These are phyloP conservation scores for Toxotes chatareus DNA, from an alignment of 2,113 vertebrate species.

Conservation along the genomic window DNA sequence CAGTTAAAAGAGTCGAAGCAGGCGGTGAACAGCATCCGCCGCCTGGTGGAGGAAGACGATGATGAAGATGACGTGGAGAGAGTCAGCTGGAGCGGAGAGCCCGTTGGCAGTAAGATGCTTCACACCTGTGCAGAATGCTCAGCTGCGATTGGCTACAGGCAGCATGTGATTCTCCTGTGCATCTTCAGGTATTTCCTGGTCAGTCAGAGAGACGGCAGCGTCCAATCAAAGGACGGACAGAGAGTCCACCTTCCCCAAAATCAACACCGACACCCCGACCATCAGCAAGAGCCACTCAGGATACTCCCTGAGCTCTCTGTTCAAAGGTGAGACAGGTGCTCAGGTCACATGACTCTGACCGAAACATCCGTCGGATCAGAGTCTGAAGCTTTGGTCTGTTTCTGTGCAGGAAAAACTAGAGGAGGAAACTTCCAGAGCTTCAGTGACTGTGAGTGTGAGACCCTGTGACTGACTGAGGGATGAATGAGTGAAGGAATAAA, in stretches of 20 bases:
- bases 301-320: slow-evolving; percentile 92
- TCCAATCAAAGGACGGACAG: slow-evolving; percentile 84
- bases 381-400: slow-evolving; percentile 24
- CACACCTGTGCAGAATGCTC: not conserved
- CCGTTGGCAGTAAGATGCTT: slow-evolving; percentile 91
- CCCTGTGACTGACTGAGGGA: not conserved
- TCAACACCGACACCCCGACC: slow-evolving; percentile 71
- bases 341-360: not conserved
- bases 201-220: slow-evolving; percentile 92
- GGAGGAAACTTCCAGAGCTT: slow-evolving; percentile 87
- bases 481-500: not conserved
- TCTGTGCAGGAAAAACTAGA: slow-evolving; percentile 86
- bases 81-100: slow-evolving; percentile 97
- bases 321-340: slow-evolving; percentile 88
- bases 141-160: slow-evolving; percentile 45
- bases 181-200: slow-evolving; percentile 93
- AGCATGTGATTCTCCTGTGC: not conserved
- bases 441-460: slow-evolving; percentile 87
- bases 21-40: slow-evolving; percentile 92
- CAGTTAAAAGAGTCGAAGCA: slow-evolving; percentile 94
- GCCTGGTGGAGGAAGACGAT: slow-evolving; percentile 88
- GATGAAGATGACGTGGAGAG: slow-evolving; percentile 89
- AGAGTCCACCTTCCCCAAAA: slow-evolving; percentile 82
- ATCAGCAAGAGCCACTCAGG: slow-evolving; percentile 88
- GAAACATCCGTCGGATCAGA: too few relatives aligned